A percentile compares a stretch with the other conserved stretches of the same genome.
These are phyloP conservation scores for Pseudococcus viburni DNA, from an alignment of 2,888 invertebrate species.

Conservation along the genomic window DNA sequence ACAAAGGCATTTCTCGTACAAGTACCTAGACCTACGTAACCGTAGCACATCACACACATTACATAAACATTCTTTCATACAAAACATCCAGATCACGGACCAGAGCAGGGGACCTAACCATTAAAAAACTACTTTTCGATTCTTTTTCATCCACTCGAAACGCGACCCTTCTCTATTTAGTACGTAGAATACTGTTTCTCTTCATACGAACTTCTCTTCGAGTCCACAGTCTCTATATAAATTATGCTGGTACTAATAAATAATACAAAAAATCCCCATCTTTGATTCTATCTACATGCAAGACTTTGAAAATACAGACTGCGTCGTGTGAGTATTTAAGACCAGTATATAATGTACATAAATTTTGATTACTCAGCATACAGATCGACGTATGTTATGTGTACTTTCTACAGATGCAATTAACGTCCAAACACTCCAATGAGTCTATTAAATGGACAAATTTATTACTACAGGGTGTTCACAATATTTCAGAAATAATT, in stretches of 20 bases:
- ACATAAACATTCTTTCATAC: neutral
- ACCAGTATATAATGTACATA: no score
- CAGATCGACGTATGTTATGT: no score
- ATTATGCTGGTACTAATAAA: conserved; percentile 9
- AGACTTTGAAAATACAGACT: neutral
- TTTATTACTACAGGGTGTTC: no score
- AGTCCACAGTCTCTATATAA: neutral
- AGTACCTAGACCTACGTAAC: neutral
- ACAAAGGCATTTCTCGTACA: neutral
- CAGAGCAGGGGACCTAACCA: neutral
- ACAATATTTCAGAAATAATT: no score
- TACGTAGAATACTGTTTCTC: neutral
- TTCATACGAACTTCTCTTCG: neutral
- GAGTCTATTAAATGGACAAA: no score
- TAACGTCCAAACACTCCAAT: no score
- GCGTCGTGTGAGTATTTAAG: no score
- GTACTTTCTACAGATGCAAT: no score
- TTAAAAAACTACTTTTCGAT: neutral
- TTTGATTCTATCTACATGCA: neutral
- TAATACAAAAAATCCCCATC: neutral
- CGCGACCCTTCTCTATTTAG: neutral
- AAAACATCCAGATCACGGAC: neutral
- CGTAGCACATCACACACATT: neutral
- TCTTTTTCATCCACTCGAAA: conserved; percentile 11
- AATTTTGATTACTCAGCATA: no score